Evolutionary conservation across 37 sponge, comb jelly and placozoan species (phyloP).

Genomic region (Cliona cf. orientalis): DNA sequence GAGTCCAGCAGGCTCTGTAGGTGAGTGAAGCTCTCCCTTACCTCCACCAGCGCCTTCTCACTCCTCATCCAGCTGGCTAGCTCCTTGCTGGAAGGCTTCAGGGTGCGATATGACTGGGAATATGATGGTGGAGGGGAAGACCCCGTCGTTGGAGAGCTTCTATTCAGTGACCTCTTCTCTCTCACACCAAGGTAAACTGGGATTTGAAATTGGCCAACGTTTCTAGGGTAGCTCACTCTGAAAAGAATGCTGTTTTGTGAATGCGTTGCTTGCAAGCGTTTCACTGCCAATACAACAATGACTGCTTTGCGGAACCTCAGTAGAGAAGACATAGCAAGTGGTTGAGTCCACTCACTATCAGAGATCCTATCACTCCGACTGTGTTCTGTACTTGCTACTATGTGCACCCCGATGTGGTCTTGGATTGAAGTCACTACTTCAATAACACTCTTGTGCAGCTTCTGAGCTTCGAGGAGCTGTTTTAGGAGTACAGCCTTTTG

Average conservation of each 20-base stretch:
- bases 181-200: background rate
- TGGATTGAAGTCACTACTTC: constrained; percentile 1
- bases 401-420: background rate
- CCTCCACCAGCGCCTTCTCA: constrained; percentile 4
- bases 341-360: background rate
- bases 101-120: background rate
- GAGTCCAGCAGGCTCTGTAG: constrained; percentile 16
- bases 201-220: background rate
- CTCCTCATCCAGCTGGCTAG: constrained; percentile 40
- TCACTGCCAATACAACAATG: constrained; percentile 36
- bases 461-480: background rate
- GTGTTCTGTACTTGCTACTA: too few species aligned
- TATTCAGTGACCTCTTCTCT: too few species aligned
- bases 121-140: too few species aligned
- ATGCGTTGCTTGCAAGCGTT: background rate
- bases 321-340: background rate
- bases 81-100: background rate
- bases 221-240: background rate
- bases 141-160: too few species aligned
- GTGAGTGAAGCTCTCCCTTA: background rate
- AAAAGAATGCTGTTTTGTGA: background rate
- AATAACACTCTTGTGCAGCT: background rate
- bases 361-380: background rate
- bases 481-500: constrained; percentile 14
- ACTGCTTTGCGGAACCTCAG: constrained; percentile 25